Base-by-base conservation (phyloP, 1,140 invertebrate species). In the Drosophila kepulauana region DNA sequence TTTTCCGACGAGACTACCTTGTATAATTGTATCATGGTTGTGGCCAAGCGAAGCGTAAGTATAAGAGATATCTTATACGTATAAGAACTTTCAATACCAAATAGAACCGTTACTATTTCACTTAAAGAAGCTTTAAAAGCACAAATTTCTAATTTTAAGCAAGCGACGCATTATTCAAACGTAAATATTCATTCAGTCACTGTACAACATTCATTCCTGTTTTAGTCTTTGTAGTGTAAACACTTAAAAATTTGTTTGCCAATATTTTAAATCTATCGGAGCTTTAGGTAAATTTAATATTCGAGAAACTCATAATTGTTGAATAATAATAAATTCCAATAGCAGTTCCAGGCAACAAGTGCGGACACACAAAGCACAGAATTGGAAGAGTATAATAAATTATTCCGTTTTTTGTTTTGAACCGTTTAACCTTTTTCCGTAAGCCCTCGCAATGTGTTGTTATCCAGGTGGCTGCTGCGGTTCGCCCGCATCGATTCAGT, bases 381-480 rank as follows among this genome's bases (percentile, higher is more conserved):
- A 1, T 46, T 51, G 65, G 46, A 71, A 16, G 2, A 3, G 10
- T 10, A 3, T 25, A 5, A 33, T 11, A 20, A 6, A 6, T 33
- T 15, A 8, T 38, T 5, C 46, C 5, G 28, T 15, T 25, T 5
- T 20, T 33, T 25, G 5, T 5, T 7, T 49, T 28, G 13, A 15
- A 2, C 10, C 54, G 35, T 35, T 6, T 30, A 8, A 13, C 43
- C 25, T 64, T 4, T 46, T 54, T 64, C 54, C 46, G 45, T 54
- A 43, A 66, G n/a, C 30, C 49, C 2, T 41, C 35, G 20, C 2
- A 33, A 89, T 85, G 84, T 85, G 81, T 64, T 90, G 86, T 45
- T 59, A 71, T 73, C 78, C 86, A 20, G 86, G 86, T 51, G 86
- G 85, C 61, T 81, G 66, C 30, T 88, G 84, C 25, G 66, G 64